phyloP scores from a whole-genome alignment of 2,113 vertebrate genomes.

The Chionomys nivalis region DNA sequence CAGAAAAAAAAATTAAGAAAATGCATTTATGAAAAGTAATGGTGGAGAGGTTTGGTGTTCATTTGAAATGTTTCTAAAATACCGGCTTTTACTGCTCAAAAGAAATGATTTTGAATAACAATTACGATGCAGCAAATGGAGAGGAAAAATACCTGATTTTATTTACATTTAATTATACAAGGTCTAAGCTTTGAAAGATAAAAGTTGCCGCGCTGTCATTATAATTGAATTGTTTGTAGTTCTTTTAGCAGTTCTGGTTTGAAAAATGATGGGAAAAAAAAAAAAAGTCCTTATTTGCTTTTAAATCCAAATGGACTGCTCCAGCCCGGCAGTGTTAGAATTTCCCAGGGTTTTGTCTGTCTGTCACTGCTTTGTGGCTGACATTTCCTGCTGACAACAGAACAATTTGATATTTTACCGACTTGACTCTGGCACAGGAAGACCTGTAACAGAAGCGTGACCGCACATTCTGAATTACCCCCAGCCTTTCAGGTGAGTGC shows the following conservation, averaged over 20 bases:
- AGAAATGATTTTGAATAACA: slow-evolving; percentile 56
- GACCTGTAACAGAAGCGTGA: not conserved
- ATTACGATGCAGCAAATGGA: slow-evolving; percentile 57
- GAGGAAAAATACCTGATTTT: slow-evolving; percentile 50
- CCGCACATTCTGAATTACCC: not conserved
- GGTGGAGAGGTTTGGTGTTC: not conserved
- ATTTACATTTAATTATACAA: slow-evolving; percentile 61
- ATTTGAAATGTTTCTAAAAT: slow-evolving; percentile 64
- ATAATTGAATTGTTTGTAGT: slow-evolving; percentile 39
- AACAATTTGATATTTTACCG: slow-evolving; percentile 21
- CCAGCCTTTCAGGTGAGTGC: not conserved
- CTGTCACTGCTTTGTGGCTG: slow-evolving; percentile 38
- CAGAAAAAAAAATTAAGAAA: slow-evolving; percentile 64
- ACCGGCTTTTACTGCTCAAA: slow-evolving; percentile 44
- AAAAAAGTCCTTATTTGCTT: not conserved
- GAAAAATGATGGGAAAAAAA: slow-evolving; percentile 1
- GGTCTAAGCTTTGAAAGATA: slow-evolving; percentile 1
- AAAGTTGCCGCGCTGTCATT: slow-evolving; percentile 58
- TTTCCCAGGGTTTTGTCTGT: slow-evolving; percentile 53
- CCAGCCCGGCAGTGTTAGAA: not conserved
- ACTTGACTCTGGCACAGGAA: slow-evolving; percentile 17
- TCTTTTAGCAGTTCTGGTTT: slow-evolving; percentile 42
- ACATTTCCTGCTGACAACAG: not conserved
- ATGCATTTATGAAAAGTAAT: slow-evolving; percentile 45
- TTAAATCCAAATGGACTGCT: slow-evolving; percentile 1